Conservation (phyloP, 1,140 invertebrate genomes). For the Eufriesea mexicana region DNA sequence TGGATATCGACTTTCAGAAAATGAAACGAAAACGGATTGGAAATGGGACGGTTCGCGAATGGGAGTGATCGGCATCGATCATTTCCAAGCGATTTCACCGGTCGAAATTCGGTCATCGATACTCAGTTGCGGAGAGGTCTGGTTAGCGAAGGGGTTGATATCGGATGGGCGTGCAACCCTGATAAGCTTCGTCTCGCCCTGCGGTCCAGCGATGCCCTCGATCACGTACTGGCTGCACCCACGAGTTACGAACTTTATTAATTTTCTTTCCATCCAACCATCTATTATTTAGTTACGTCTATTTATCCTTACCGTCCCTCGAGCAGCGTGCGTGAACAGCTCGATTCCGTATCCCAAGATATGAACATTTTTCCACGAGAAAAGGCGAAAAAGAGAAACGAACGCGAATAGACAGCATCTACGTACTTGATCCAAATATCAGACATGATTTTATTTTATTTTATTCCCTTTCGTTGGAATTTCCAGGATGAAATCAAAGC, state of each 20-base stretch:
- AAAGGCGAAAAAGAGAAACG: too few relatives aligned
- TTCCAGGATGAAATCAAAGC: too few relatives aligned
- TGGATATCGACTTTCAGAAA: neutral
- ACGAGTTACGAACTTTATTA: constrained; percentile 8
- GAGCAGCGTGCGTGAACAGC: neutral
- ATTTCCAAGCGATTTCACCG: constrained; percentile 30
- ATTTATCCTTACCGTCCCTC: neutral
- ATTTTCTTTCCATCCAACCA: neutral
- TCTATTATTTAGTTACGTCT: constrained; percentile 24
- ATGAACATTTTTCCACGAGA: too few relatives aligned
- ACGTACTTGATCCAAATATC: too few relatives aligned
- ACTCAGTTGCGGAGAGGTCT: constrained; percentile 26
- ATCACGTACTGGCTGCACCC: constrained; percentile 33
- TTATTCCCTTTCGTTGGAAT: too few relatives aligned
- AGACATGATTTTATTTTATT: too few relatives aligned
- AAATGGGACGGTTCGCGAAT: neutral
- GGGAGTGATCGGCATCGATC: constrained; percentile 18
- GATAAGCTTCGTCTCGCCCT: constrained; percentile 35
- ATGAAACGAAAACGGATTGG: neutral
- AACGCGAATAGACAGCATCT: too few relatives aligned
- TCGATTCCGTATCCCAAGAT: too few relatives aligned
- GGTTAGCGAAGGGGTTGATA: constrained; percentile 19
- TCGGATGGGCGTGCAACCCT: constrained; percentile 24
- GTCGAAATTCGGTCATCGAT: constrained; percentile 44
- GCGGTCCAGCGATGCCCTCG: constrained; percentile 27